Evolutionary conservation across 2,113 vertebrate species (phyloP).

Genomic region (Noturus placidus): DNA sequence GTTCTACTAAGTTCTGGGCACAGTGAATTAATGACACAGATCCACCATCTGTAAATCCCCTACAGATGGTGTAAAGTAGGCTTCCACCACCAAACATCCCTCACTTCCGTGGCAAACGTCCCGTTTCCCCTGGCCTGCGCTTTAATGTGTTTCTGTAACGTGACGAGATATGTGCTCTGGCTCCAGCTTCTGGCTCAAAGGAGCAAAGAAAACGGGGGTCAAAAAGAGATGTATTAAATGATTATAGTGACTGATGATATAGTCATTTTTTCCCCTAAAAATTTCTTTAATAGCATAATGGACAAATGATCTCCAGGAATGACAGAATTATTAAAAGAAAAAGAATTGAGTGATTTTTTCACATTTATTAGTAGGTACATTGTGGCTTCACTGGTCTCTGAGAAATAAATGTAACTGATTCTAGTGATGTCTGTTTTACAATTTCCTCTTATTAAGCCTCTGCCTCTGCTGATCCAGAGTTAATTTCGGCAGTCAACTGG

Average conservation of each 20-base stretch:
- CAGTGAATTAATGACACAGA: constrained; percentile 65
- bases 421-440: constrained; percentile 59
- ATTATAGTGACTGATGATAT: constrained; percentile 76
- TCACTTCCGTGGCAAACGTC: constrained; percentile 61
- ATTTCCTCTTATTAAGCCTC: constrained; percentile 67
- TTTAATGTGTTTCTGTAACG: constrained; percentile 61
- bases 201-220: constrained; percentile 45
- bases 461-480: constrained; percentile 56
- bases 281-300: constrained; percentile 69
- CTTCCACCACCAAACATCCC: constrained; percentile 53
- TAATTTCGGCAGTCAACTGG: constrained; percentile 66
- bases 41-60: constrained; percentile 63
- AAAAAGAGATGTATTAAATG: constrained; percentile 76
- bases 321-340: constrained; percentile 78
- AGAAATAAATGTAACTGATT: constrained; percentile 68
- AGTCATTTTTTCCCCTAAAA: constrained; percentile 61
- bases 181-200: constrained; percentile 57
- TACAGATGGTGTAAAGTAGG: constrained; percentile 54
- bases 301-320: constrained; percentile 68
- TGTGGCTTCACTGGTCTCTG: constrained; percentile 61
- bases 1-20: constrained; percentile 58
- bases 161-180: constrained; percentile 59
- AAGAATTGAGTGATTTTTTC: constrained; percentile 71
- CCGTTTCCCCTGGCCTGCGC: constrained; percentile 47
- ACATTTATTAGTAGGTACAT: constrained; percentile 73